Evolutionary conservation across 2,888 invertebrate species (phyloP), one percentile per base, ranked within the genome.

Genomic region (Listrodromus nycthemerus): DNA sequence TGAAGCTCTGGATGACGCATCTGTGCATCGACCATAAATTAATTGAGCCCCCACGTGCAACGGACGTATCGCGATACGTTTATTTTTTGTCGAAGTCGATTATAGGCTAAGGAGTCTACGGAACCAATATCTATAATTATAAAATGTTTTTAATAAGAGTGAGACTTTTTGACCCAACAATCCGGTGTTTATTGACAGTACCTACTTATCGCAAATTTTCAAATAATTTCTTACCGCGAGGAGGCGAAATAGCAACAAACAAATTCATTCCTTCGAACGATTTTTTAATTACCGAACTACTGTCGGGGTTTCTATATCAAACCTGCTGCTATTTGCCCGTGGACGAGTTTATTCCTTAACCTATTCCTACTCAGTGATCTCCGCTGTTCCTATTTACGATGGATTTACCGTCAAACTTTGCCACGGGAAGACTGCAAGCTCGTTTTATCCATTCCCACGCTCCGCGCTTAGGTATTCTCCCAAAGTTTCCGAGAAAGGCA

Each of bases 391-490:
- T 37, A 37, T 37, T 37, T 37, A 37, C 37, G 37, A 37, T 37
- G 82, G 61, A 80, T 81, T 79, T 65, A 52, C 74, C 78, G 71
- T 80, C 77, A 80, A 78, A 73, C 80, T 71, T 77, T 67, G 33
- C n/a, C 71, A 10, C 10, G 41, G 8, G 4, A 27, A 45, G 73
- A 30, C n/a, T 66, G 71, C 19, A 58, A 65, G 75, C 69, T 66
- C 76, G 65, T 75, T 80, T 83, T 61, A 58, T 66, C 55, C 48
- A 27, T 33, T 65, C 19, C 67, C 24, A 24, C 48, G 33, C 21
- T 41, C 63, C 27, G 45, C 63, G 19, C 74, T 65, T 33, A 48
- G 61, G 33, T 13, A 65, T 70, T 70, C 71, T 33, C 66, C 66
- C 37, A 50, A 76, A 77, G 65, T 76, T 82, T 77, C 66, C 19